These are phyloP conservation scores for Argyrosomus regius DNA, from an alignment of 2,797 vertebrate species.

Conservation along the genomic window DNA sequence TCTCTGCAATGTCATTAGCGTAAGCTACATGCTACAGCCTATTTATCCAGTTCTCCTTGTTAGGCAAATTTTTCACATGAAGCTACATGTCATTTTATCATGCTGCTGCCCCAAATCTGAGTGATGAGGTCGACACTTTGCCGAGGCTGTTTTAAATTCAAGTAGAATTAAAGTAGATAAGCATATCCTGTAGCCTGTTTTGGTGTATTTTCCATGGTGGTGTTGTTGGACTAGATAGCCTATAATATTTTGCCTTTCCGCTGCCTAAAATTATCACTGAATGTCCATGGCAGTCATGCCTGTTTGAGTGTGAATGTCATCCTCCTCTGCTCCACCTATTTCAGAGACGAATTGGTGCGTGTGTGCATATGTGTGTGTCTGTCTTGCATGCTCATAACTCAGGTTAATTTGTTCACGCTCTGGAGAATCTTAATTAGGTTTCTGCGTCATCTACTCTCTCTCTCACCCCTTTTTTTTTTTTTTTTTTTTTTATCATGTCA, in stretches of 20 bases:
- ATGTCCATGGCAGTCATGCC: slow-evolving; percentile 71
- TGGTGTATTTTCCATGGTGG: slow-evolving; percentile 66
- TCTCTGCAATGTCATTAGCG: slow-evolving; percentile 78
- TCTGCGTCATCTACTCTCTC: slow-evolving; percentile 78
- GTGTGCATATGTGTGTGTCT: slow-evolving; percentile 18
- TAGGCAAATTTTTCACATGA: slow-evolving; percentile 73
- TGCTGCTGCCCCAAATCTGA: slow-evolving; percentile 72
- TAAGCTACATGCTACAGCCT: slow-evolving; percentile 69
- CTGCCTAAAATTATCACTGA: slow-evolving; percentile 73
- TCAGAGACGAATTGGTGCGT: slow-evolving; percentile 38
- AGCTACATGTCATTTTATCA: slow-evolving; percentile 76
- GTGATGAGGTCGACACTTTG: slow-evolving; percentile 64
- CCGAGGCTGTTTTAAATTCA: slow-evolving; percentile 50
- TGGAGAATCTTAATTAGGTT: slow-evolving; percentile 83
- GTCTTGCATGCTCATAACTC: slow-evolving; percentile 79
- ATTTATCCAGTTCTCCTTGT: slow-evolving; percentile 73
- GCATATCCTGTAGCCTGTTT: slow-evolving; percentile 59
- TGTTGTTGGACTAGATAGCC: slow-evolving; percentile 57
- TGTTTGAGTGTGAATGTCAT: slow-evolving; percentile 81
- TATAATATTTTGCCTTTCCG: slow-evolving; percentile 60
- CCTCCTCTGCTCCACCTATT: slow-evolving; percentile 70
- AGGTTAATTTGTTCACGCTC: slow-evolving; percentile 84
- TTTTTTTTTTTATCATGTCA: slow-evolving; percentile 62
- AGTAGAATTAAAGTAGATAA: slow-evolving; percentile 50
- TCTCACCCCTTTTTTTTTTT: slow-evolving; percentile 58